Evolutionary conservation across 1,140 invertebrate genomes (phyloP).

Genomic region (Nephila pilipes): DNA sequence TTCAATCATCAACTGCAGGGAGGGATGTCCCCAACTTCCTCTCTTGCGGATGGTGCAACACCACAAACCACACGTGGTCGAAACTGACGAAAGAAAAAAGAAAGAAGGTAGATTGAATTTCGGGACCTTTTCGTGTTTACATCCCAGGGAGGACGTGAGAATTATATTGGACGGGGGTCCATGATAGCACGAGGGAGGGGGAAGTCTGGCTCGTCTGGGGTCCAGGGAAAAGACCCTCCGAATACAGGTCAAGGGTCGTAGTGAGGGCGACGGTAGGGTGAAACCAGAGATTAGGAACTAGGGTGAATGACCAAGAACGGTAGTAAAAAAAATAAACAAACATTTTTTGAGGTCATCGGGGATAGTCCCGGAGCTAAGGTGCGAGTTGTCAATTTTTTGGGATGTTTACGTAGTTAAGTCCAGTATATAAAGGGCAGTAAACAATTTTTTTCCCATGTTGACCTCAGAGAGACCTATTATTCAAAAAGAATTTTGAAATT

Average conservation of each 20-base stretch:
- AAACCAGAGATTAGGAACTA: constrained; percentile 71
- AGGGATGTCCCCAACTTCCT: not conserved
- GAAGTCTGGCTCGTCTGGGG: not conserved
- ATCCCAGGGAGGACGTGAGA: constrained; percentile 67
- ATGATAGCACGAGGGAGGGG: not conserved
- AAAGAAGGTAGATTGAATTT: constrained; percentile 60
- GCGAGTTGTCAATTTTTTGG: not conserved
- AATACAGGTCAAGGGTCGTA: constrained; percentile 69
- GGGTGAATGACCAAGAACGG: constrained; percentile 73
- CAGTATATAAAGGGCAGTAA: not conserved
- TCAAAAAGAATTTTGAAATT: not conserved
- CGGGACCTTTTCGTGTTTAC: constrained; percentile 68
- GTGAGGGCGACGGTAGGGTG: constrained; percentile 60
- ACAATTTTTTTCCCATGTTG: not conserved
- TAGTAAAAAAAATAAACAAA: not conserved
- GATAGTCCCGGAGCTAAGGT: not conserved
- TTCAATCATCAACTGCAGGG: constrained; percentile 17
- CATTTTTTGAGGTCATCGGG: constrained; percentile 47
- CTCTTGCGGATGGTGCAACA: not conserved
- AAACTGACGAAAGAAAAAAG: not conserved
- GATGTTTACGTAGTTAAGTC: constrained; percentile 29
- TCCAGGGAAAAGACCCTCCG: constrained; percentile 47
- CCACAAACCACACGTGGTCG: constrained; percentile 68
- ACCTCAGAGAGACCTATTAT: not conserved
- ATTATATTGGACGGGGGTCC: constrained; percentile 65